These are phyloP conservation scores for Gila robusta DNA, from an alignment of 2,797 vertebrate genomes.

Conservation along the genomic window DNA sequence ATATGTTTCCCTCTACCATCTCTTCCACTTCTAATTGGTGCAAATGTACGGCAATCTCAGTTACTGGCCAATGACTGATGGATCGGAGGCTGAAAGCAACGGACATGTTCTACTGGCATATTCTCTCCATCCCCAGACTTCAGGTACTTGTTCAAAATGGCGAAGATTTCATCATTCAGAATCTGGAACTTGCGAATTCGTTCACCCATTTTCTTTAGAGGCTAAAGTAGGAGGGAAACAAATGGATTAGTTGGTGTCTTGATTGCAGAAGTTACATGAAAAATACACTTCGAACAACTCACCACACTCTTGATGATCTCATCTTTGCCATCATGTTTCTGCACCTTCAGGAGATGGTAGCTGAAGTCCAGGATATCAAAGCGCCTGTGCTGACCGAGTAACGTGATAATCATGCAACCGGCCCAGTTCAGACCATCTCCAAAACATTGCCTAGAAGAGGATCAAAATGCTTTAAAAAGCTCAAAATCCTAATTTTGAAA, in stretches of 20 bases:
- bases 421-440: conserved; percentile 98
- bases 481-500: neutral
- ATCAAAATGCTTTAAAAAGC: neutral
- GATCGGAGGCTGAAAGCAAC: conserved; percentile 98
- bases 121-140: conserved; percentile 95
- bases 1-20: conserved; percentile 1
- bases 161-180: conserved; percentile 95
- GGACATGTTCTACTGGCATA: conserved; percentile 95
- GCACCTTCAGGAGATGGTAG: conserved; percentile 97
- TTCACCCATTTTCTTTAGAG: conserved; percentile 99
- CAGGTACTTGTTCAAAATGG: conserved; percentile 95
- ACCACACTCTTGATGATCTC: conserved; percentile 99
- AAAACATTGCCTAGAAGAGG: conserved; percentile 89
- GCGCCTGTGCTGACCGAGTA: conserved; percentile 93
- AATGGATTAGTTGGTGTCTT: neutral
- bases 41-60: conserved; percentile 74
- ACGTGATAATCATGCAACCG: conserved; percentile 96
- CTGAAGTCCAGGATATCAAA: conserved; percentile 97
- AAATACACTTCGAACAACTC: conserved; percentile 63
- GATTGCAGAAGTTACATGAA: neutral
- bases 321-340: conserved; percentile 98
- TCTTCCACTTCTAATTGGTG: conserved; percentile 75
- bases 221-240: conserved; percentile 72
- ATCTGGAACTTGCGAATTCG: conserved; percentile 97
- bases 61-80: conserved; percentile 98